Base-by-base conservation (phyloP, 2,888 invertebrate genomes). In the Mechanitis messenoides region DNA sequence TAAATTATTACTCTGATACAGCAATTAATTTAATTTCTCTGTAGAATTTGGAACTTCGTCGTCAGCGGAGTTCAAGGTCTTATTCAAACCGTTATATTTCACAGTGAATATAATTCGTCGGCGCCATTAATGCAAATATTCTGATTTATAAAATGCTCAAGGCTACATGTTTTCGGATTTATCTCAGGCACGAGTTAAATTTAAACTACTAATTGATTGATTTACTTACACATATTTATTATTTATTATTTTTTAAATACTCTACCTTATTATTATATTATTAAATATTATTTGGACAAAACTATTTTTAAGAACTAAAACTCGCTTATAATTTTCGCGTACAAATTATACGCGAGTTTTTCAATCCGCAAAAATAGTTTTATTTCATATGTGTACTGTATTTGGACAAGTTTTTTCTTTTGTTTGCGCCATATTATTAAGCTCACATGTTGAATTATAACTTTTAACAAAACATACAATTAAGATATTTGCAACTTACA, bases 61-160 rank as follows among this genome's bases (percentile, higher is more conserved):
- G 6, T 9, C 3, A 9, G 0, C 9, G 47, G 61, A 68, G 68
- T 69, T 70, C 70, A 69, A 69, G 65, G 70, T 54, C 65, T 62
- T 59, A 59, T 60, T 58, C 58, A 59, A 67, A 62, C 70, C 69
- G 69, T 66, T 69, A 70, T 56, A 58, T 42, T 61, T 58, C 62
- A 62, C 53, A 53, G 54, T 50, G 50, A 45, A 62, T 50, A 50
- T 58, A 62, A 62, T 67, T 66, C 61, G 56, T 61, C 55, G 56
- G 53, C 60, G 67, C 62, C 65, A 59, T 60, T 61, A 38, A 60
- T 61, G 68, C 60, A 59, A 68, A 68, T 65, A 46, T 56, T 54
- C 42, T 3, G 11, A 7, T 42, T 31, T 50, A 50, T 31, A 50
- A 31, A 50, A 7, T n/a, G 9, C 31, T 31, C 31, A 50, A 50